phyloP scores from a whole-genome alignment of 2,797 vertebrate genomes.

The Takifugu rubripes region DNA sequence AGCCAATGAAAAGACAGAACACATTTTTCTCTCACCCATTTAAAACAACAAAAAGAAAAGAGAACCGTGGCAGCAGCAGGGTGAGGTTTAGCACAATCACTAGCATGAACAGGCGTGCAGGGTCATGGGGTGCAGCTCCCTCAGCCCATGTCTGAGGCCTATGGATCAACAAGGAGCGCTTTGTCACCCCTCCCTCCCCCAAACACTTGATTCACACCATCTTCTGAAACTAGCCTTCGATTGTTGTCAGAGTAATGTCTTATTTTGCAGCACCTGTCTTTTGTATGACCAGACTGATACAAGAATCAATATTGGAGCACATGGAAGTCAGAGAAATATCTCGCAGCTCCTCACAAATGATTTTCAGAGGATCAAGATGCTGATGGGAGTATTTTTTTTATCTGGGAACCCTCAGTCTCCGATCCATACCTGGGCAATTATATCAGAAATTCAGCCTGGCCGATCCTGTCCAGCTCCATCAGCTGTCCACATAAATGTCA shows the following conservation, averaged over 20 bases:
- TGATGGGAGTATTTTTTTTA: conserved; percentile 28
- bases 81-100: conserved; percentile 19
- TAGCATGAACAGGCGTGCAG: conserved; percentile 24
- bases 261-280: background rate
- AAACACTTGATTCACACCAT: conserved; percentile 58
- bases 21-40: too few relatives aligned
- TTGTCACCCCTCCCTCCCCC: conserved; percentile 5
- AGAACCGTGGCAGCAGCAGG: background rate
- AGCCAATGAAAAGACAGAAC: too few relatives aligned
- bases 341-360: too few relatives aligned
- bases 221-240: conserved; percentile 47
- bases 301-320: too few relatives aligned
- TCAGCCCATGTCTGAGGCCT: conserved; percentile 9
- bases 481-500: conserved; percentile 68
- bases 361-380: conserved; percentile 25
- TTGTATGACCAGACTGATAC: too few relatives aligned
- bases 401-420: conserved; percentile 30
- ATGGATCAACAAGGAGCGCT: background rate
- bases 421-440: conserved; percentile 46
- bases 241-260: conserved; percentile 40
- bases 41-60: background rate
- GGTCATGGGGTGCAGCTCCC: conserved; percentile 40
- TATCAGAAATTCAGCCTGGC: conserved; percentile 34
- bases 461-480: conserved; percentile 60
- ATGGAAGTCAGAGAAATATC: too few relatives aligned